These are phyloP conservation scores for Xenotilapia caudafasciata DNA, from an alignment of 2,113 vertebrate species.

Conservation along the genomic window DNA sequence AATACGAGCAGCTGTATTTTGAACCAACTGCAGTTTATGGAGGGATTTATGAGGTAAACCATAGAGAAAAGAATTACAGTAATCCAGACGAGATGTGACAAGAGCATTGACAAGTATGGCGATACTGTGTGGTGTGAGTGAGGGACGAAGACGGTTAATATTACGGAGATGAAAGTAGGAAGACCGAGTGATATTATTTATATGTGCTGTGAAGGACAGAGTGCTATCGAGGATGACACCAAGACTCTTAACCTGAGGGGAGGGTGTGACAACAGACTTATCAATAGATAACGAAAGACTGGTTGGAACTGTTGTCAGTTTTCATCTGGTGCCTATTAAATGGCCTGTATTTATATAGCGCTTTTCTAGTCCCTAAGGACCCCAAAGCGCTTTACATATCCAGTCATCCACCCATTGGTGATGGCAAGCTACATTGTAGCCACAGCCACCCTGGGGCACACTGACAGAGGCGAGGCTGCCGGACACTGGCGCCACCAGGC, in stretches of 20 bases:
- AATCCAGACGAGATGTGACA: background rate
- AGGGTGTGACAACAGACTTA: background rate
- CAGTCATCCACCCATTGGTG: too few relatives aligned
- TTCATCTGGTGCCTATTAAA: background rate
- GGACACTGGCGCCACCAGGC: too few relatives aligned
- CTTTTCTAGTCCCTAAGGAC: too few relatives aligned
- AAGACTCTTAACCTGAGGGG: background rate
- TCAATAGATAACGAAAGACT: too few relatives aligned
- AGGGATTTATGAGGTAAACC: accelerated
- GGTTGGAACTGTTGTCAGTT: accelerated
- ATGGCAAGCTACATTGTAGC: too few relatives aligned
- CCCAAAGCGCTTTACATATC: too few relatives aligned
- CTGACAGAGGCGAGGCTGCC: too few relatives aligned
- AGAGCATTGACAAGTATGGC: background rate
- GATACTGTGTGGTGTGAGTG: background rate
- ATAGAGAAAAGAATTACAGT: background rate
- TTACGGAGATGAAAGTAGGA: accelerated
- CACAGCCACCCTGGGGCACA: too few relatives aligned
- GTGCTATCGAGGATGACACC: accelerated
- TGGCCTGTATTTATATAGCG: too few relatives aligned
- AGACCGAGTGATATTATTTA: background rate
- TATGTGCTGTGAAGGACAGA: background rate
- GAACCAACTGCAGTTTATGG: background rate
- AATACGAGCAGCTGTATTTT: background rate
- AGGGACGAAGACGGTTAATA: background rate